phyloP scores from a whole-genome alignment of 2,113 vertebrate species.

The Thalassarche chlororhynchos region DNA sequence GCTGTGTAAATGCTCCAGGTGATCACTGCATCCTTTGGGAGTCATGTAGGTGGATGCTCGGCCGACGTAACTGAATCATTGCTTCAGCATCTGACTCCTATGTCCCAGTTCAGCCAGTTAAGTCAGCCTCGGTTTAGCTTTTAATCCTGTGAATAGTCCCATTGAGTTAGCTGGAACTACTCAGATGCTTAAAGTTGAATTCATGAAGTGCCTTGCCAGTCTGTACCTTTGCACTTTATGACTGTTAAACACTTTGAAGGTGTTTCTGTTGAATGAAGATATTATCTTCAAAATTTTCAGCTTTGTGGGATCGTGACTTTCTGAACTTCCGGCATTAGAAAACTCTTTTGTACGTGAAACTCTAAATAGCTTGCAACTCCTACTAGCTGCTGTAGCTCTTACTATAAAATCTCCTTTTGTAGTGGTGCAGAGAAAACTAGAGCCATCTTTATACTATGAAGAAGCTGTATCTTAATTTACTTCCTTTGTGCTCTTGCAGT shows the following conservation, averaged over 20 bases:
- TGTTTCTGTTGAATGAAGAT: not conserved
- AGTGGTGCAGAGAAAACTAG: not conserved
- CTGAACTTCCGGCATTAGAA: not conserved
- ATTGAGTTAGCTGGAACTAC: not conserved
- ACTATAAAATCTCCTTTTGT: not conserved
- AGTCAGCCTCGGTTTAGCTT: not conserved
- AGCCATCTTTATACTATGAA: not conserved
- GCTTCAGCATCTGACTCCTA: accelerated
- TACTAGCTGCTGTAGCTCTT: not conserved
- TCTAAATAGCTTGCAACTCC: not conserved
- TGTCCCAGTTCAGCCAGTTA: not conserved
- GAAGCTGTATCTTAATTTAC: not conserved
- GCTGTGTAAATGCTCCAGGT: not conserved
- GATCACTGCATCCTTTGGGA: not conserved
- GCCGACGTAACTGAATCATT: accelerated
- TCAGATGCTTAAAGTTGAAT: not conserved
- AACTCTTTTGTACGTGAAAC: not conserved
- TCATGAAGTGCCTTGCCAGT: not conserved
- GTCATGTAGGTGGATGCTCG: not conserved
- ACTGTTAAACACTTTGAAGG: not conserved
- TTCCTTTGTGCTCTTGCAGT: not conserved
- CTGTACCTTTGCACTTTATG: not conserved
- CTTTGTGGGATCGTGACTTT: not conserved
- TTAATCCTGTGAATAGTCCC: not conserved
- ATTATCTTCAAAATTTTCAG: not conserved